Base-by-base conservation (phyloP, 1,140 invertebrate species). In the Dreissena polymorpha region DNA sequence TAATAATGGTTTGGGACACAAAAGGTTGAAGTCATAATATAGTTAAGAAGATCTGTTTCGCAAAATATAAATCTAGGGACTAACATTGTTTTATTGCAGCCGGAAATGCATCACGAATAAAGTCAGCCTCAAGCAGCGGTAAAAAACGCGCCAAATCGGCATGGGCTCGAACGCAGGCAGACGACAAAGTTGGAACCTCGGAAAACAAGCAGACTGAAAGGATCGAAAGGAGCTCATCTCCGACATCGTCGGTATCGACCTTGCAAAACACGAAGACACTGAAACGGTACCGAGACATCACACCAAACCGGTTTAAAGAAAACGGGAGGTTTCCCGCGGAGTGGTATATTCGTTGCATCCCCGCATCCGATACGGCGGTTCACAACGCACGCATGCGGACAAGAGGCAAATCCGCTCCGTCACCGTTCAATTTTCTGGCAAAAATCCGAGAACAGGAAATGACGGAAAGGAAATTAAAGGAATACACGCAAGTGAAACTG, bases 291-390 rank as follows among this genome's bases (percentile, higher is more conserved):
- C 39, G 51, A 68, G 67, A 82, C 49, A 72, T 82, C 14, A 49
- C 27, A 27, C 12, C 68, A 18, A 39, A 39, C 18, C 69, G 69
- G 65, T 82, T 82, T 68, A 82, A 82, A 68, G 79, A 82, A 74
- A 82, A 82, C 71, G 72, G 72, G 21, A 27, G 79, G 27, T 86
- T 78, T 72, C 87, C 87, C 10, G 55, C 77, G 55, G 85, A 86
- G 67, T 88, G 85, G 85, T 88, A 85, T 25, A 78, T 84, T 6
- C 73, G 74, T 21, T 82, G 79, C 29, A 64, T 88, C 29, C 87
- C 81, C 18, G 85, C 87, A 0, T 84, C 85, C 13, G 87, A 88
- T 79, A 83, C 82, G 8, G 81, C 77, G 2, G 71, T 88, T 53
- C 76, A 84, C 23, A 83, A 84, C 57, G 63, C 80, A 3, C 74